A percentile compares a stretch with the other conserved stretches of the same genome.
These are phyloP conservation scores for Pterocles burchelli DNA, from an alignment of 2,113 vertebrate species.

Conservation along the genomic window DNA sequence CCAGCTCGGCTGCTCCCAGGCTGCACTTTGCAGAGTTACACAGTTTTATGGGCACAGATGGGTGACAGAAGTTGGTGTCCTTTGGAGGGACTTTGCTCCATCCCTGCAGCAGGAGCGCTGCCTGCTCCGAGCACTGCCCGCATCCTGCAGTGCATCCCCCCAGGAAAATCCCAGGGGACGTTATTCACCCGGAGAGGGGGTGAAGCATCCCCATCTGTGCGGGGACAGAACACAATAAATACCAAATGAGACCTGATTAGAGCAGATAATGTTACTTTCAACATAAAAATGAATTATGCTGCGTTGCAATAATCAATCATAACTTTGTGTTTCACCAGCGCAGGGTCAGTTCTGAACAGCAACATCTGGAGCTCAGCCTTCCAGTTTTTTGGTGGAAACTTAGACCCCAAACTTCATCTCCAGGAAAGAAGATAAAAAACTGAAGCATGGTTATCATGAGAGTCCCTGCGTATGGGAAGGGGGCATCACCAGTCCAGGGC, in stretches of 20 bases:
- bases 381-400: neutral
- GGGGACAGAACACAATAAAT: neutral
- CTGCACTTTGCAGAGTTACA: neutral
- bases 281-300: neutral
- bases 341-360: neutral
- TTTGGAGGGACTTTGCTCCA: neutral
- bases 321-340: neutral
- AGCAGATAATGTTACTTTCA: neutral
- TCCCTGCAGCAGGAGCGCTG: neutral
- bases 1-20: neutral
- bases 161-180: neutral
- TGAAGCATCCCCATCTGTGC: neutral
- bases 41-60: neutral
- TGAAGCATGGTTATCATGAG: neutral
- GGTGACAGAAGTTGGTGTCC: neutral
- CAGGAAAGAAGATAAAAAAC: neutral
- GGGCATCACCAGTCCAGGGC: fast-evolving
- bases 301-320: neutral
- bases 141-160: neutral
- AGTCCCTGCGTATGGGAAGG: neutral
- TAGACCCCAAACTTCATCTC: neutral
- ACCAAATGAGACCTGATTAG: neutral
- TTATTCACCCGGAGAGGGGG: neutral
- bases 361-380: neutral
- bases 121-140: fast-evolving